Conservation (phyloP, 2,113 vertebrate genomes). For the Rhabdomys dilectus region DNA sequence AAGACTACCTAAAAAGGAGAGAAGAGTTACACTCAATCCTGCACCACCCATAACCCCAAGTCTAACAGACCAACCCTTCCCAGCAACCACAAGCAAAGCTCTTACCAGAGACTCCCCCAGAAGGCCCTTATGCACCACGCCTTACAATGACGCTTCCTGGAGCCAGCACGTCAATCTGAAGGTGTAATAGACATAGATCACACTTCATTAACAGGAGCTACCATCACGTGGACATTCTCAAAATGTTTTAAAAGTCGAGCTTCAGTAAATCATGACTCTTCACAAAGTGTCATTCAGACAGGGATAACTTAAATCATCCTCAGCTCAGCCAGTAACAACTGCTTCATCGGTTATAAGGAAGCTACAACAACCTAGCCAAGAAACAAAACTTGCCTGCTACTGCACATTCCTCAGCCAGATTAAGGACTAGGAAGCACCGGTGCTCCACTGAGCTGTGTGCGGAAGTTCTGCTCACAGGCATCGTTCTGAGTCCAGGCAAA, state of each 20-base stretch:
- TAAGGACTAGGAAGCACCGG: accelerated
- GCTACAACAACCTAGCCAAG: background rate
- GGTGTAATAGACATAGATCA: background rate
- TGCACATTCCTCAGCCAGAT: background rate
- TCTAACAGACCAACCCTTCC: background rate
- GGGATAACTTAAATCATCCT: slow-evolving; percentile 87
- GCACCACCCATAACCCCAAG: background rate
- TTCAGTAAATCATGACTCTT: slow-evolving; percentile 81
- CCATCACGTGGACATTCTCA: accelerated
- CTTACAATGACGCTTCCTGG: background rate
- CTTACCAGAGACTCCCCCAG: slow-evolving; percentile 16
- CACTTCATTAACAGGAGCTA: background rate
- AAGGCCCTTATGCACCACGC: background rate
- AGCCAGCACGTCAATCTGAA: background rate
- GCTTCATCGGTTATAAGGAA: background rate
- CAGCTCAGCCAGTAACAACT: slow-evolving; percentile 70
- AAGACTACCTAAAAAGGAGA: background rate
- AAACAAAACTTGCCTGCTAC: background rate
- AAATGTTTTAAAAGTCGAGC: background rate
- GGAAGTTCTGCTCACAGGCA: background rate
- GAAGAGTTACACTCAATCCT: background rate
- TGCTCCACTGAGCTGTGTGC: accelerated
- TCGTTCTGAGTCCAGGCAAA: accelerated
- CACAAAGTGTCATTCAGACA: slow-evolving; percentile 82
- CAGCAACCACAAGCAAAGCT: background rate